A percentile compares a stretch with the other conserved stretches of the same genome.
These are phyloP conservation scores for Drosophila orena DNA, from an alignment of 1,140 invertebrate genomes.

Conservation along the genomic window DNA sequence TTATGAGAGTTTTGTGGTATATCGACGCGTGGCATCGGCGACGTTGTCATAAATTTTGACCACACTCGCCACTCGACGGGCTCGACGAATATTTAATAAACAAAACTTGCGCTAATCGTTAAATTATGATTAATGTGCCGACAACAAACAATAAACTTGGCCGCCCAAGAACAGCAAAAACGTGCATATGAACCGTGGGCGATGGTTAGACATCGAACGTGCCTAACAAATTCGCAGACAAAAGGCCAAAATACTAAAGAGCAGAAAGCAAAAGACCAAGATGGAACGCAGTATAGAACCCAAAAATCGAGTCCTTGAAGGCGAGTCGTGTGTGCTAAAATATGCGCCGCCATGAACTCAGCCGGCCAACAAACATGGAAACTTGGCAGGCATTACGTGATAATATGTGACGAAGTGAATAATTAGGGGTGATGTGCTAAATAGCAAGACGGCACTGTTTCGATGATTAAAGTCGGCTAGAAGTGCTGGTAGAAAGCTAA, in stretches of 20 bases:
- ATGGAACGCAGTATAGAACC: constrained; percentile 9
- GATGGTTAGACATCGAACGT: constrained; percentile 37
- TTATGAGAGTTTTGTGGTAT: constrained; percentile 48
- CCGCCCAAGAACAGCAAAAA: constrained; percentile 46
- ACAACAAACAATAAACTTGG: constrained; percentile 58
- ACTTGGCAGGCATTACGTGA: constrained; percentile 46
- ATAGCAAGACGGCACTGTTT: neutral
- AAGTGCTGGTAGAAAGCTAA: neutral
- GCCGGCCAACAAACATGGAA: constrained; percentile 27
- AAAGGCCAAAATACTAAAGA: constrained; percentile 14
- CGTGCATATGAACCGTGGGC: constrained; percentile 43
- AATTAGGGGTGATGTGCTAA: constrained; percentile 42
- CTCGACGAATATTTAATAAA: constrained; percentile 71
- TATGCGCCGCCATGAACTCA: constrained; percentile 43
- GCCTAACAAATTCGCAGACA: constrained; percentile 45
- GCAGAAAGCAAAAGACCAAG: constrained; percentile 12
- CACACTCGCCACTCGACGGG: constrained; percentile 19
- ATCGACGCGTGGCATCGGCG: constrained; percentile 68
- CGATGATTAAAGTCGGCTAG: constrained; percentile 23
- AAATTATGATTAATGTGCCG: constrained; percentile 78
- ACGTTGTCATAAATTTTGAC: constrained; percentile 56
- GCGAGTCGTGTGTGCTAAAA: constrained; percentile 22
- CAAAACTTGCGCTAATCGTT: constrained; percentile 77
- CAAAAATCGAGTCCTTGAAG: constrained; percentile 26
- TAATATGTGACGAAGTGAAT: constrained; percentile 49